These are phyloP conservation scores for Acropternis orthonyx DNA, from an alignment of 2,797 vertebrate species.

Conservation along the genomic window DNA sequence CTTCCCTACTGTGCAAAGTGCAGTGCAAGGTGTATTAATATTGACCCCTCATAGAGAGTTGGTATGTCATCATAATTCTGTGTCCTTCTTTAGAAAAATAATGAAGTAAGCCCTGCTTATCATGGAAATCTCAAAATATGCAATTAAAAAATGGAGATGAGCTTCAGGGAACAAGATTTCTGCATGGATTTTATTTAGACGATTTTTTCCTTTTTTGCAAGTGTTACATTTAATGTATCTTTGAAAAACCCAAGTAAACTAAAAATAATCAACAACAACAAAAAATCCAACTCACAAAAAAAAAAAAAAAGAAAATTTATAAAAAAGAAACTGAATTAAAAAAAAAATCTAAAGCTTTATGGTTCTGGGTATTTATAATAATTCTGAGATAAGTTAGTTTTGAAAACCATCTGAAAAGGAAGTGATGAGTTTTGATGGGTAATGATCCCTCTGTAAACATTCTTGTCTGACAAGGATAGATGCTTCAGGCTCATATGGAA, in stretches of 20 bases:
- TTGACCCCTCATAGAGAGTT: not conserved
- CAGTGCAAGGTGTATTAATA: not conserved
- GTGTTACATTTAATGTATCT: not conserved
- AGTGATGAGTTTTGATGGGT: not conserved
- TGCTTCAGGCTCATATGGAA: not conserved
- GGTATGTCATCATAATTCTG: not conserved
- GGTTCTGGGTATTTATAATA: not conserved
- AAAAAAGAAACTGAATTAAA: not conserved
- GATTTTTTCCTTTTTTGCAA: not conserved
- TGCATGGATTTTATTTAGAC: not conserved
- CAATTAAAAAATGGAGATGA: not conserved
- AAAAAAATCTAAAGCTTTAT: not conserved
- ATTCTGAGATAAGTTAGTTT: not conserved
- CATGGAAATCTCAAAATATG: not conserved
- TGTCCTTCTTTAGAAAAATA: not conserved
- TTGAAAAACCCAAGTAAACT: not conserved
- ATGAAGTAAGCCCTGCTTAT: not conserved
- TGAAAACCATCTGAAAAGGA: constrained; percentile 1
- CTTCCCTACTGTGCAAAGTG: not conserved
- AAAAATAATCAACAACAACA: not conserved
- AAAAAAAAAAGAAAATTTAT: not conserved
- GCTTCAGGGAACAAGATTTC: not conserved
- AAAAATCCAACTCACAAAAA: not conserved
- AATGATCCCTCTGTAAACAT: constrained; percentile 17
- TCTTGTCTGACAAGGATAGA: not conserved